Evolutionary conservation across 1,140 invertebrate genomes (phyloP), one percentile per base, ranked within the genome.

Genomic region (Panulirus ornatus): DNA sequence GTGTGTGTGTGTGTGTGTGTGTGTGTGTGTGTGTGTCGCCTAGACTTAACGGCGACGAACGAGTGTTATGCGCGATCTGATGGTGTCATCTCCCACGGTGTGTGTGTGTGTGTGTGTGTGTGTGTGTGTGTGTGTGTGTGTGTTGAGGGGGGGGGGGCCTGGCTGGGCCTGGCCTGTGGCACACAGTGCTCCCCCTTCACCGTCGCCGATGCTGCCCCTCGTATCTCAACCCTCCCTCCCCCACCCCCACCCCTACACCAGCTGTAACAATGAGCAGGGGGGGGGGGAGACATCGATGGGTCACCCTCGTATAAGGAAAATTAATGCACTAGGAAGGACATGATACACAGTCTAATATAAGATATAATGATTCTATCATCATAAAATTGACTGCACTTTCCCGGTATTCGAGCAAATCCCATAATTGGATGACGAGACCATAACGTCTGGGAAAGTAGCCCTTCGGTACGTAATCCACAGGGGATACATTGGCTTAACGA

Each of bases 331-430:
- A 75, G 5, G 5, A 70, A 70, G 82, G 36, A 75, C 58, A 51
- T 22, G 42, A 51, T 38, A 66, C 27, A 82, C 34, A 44, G 40
- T 44, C 71, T 70, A 51, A 47, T 75, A 42, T 63, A 66, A 75
- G 40, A 75, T 89, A 89, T 89, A 89, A 89, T 84, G 87, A 89
- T 58, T 89, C 70, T 73, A 71, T 82, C 87, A 27, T 40, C 79
- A 75, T 89, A 89, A 89, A 89, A 89, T 89, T 82, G 87, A 75
- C 87, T 83, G 87, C 87, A 82, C 87, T 89, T 89, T 89, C 87
- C 81, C 71, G 87, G 87, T 58, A 51, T 79, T 88, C 79, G 87
- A 73, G 54, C 54, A 83, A 42, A 70, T 75, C 87, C 87, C 71
- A 89, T 89, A 89, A 89, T 89, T 89, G 87, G 87, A 82, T 84